These are phyloP conservation scores for Caenorhabditis elegans DNA, from an alignment of 1,140 invertebrate species.

Conservation along the genomic window DNA sequence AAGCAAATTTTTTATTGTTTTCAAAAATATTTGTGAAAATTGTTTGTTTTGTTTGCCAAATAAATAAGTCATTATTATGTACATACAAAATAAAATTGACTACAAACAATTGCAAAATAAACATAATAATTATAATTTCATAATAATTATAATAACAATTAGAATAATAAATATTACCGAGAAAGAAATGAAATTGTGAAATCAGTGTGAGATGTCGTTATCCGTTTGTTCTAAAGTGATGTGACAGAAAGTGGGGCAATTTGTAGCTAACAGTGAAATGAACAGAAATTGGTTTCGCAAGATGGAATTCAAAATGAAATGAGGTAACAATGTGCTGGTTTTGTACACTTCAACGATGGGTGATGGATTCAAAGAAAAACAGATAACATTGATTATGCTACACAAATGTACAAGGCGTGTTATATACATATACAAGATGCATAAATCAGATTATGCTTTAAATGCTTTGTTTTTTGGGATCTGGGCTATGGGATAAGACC, in stretches of 20 bases:
- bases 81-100: background rate
- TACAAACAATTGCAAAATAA: background rate
- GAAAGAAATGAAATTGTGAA: background rate
- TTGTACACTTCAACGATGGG: background rate
- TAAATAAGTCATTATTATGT: background rate
- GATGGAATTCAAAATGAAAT: background rate
- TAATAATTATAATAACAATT: background rate
- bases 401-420: background rate
- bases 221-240: conserved; percentile 29
- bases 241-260: conserved; percentile 32
- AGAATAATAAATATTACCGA: background rate
- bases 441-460: background rate
- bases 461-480: background rate
- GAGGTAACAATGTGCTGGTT: background rate
- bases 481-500: conserved; percentile 17
- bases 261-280: conserved; percentile 32
- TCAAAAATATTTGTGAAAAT: background rate
- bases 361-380: background rate
- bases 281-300: background rate
- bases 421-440: background rate
- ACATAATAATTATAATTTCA: background rate
- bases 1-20: background rate
- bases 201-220: conserved; percentile 29
- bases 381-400: conserved; percentile 22
- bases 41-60: background rate